Base-by-base conservation (phyloP, 2,113 vertebrate species). In the Asarcornis scutulata region DNA sequence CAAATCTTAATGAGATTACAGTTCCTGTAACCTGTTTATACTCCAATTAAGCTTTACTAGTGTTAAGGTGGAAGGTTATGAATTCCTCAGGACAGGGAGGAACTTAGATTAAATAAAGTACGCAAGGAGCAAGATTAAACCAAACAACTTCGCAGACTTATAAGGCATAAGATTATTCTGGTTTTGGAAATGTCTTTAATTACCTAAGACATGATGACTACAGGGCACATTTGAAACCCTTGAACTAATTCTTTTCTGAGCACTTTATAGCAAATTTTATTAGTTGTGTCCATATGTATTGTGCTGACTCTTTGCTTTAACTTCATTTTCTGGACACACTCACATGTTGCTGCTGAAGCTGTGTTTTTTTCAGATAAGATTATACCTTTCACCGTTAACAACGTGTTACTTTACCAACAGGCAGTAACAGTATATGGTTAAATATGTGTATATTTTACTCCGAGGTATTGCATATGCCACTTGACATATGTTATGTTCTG, bases 271-370 rank as follows among this genome's bases (percentile, higher is more conserved):
- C 0, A 8, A 29, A 38, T 38, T 20, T 52, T 20, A n/a, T 31
- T 32, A 13, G 16, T 2, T 34, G 4, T 18, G 27, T 38, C 63
- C 1, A 0, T 13, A 1, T 0, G 1, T 62, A 11, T 52, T 96
- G 75, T 74, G 53, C 73, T 91, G 79, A 60, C 17, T 32, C 0
- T 50, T 22, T 31, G 8, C 36, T 56, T 36, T 22, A 27, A 18
- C 62, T 88, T 77, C 29, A 22, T 31, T 76, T 38, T 44, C 66
- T 59, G 4, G 21, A 3, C 20, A 44, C 36, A 64, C 36, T 48
- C 34, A 15, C 22, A 1, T 50, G 16, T 46, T 62, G 7, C 36
- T 52, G 46, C 66, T 16, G 75, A 8, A 76, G 46, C 40, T 64
- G 36, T 48, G 44, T 4, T 68, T 31, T 31, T 55, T 78, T 46